These are phyloP conservation scores for Zaprionus bogoriensis DNA, from an alignment of 2,888 invertebrate species.

Conservation along the genomic window DNA sequence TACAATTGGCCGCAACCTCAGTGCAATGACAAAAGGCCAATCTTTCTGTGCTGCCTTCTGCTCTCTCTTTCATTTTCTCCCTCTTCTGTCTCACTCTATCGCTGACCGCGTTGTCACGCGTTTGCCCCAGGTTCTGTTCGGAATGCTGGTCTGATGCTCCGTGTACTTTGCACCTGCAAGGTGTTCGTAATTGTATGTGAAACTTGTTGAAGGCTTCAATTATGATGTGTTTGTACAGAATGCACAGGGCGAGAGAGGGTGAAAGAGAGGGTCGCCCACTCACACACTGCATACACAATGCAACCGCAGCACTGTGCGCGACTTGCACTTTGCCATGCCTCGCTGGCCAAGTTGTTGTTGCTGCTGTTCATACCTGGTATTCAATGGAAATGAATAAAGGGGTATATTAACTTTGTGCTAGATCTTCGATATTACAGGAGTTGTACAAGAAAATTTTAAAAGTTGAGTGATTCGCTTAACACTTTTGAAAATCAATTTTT, in stretches of 20 bases:
- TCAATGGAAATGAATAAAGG: too few relatives aligned
- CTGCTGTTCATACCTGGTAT: too few relatives aligned
- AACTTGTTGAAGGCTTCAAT: slow-evolving; percentile 78
- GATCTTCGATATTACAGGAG: too few relatives aligned
- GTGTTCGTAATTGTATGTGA: slow-evolving; percentile 67
- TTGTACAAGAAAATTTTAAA: too few relatives aligned
- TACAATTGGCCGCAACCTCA: slow-evolving; percentile 31
- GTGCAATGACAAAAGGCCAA: slow-evolving; percentile 16
- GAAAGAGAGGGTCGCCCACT: slow-evolving; percentile 11
- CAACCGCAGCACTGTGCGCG: slow-evolving; percentile 51
- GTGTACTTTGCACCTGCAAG: slow-evolving; percentile 35
- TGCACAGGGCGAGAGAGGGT: slow-evolving; percentile 6
- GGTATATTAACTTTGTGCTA: too few relatives aligned
- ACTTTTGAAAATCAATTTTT: too few relatives aligned
- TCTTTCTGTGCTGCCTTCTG: not conserved
- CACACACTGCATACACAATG: slow-evolving; percentile 22
- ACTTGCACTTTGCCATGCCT: slow-evolving; percentile 54
- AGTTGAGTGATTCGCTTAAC: too few relatives aligned
- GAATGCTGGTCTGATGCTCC: not conserved
- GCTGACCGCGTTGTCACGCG: slow-evolving; percentile 16
- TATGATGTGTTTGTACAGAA: slow-evolving; percentile 67
- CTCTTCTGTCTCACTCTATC: not conserved
- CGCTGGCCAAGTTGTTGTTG: slow-evolving; percentile 27
- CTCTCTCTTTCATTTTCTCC: not conserved
- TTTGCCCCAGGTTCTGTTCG: not conserved